These are phyloP conservation scores for Cyclophora albipunctata DNA, from an alignment of 2,888 invertebrate species.

Conservation along the genomic window DNA sequence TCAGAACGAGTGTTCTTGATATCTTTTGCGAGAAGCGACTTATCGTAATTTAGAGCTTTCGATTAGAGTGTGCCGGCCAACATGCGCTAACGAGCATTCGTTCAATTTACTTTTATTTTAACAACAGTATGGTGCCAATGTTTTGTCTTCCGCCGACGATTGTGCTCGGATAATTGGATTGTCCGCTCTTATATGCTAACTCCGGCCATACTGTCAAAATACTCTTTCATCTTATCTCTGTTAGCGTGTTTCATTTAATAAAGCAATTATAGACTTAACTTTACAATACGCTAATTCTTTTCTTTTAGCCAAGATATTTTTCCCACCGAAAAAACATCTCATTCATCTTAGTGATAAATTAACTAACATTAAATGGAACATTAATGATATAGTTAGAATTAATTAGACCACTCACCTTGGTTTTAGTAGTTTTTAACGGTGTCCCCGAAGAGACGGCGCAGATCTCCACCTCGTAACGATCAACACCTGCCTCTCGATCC, in stretches of 20 bases:
- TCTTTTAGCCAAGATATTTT: too few species aligned
- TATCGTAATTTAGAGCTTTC: constrained; percentile 72
- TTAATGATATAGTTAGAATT: neutral
- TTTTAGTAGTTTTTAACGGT: constrained; percentile 83
- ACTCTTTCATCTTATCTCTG: constrained; percentile 22
- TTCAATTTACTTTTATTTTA: constrained; percentile 61
- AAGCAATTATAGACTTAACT: too few species aligned
- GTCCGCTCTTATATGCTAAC: constrained; percentile 38
- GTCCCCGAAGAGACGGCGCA: constrained; percentile 87
- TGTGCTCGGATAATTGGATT: constrained; percentile 65
- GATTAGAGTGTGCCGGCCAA: constrained; percentile 65
- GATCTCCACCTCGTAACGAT: constrained; percentile 88
- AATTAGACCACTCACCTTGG: constrained; percentile 80
- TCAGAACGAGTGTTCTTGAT: constrained; percentile 64
- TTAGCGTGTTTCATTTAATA: neutral
- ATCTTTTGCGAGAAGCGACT: constrained; percentile 59
- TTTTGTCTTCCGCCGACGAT: constrained; percentile 63
- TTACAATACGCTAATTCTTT: too few species aligned
- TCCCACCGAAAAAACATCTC: constrained; percentile 5
- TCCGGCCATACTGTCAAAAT: constrained; percentile 31
- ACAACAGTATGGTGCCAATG: constrained; percentile 60
- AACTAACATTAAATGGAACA: constrained; percentile 3
- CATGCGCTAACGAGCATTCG: constrained; percentile 70
- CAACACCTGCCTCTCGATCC: constrained; percentile 89
- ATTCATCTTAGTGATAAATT: constrained; percentile 10